Conservation (phyloP, 2,888 invertebrate species). For the Venusia cambrica region DNA sequence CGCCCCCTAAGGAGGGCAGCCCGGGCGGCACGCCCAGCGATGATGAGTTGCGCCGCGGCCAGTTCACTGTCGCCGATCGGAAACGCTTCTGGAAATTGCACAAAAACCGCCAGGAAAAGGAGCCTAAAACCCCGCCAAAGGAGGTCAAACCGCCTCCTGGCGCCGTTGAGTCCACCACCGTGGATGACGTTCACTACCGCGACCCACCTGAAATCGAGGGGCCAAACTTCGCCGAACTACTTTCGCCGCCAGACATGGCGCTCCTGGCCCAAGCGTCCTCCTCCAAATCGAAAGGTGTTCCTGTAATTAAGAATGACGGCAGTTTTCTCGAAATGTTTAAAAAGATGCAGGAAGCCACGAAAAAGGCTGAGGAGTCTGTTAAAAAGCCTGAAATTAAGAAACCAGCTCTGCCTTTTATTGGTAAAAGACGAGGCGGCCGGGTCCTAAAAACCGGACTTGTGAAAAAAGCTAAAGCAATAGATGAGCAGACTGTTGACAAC, state of each 20-base stretch:
- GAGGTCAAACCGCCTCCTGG: constrained; percentile 68
- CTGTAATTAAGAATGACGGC: constrained; percentile 91
- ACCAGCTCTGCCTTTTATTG: constrained; percentile 80
- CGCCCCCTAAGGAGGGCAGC: constrained; percentile 50
- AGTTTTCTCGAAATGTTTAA: constrained; percentile 96
- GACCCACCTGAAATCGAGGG: constrained; percentile 73
- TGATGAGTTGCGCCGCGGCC: constrained; percentile 65
- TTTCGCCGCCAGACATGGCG: constrained; percentile 25
- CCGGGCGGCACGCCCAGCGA: constrained; percentile 53
- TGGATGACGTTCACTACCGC: constrained; percentile 66
- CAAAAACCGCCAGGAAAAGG: constrained; percentile 52
- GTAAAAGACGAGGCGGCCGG: constrained; percentile 92
- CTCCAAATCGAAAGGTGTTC: constrained; percentile 80
- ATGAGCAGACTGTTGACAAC: constrained; percentile 82
- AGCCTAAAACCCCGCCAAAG: constrained; percentile 52
- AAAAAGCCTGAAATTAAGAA: constrained; percentile 65
- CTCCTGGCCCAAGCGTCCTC: constrained; percentile 37
- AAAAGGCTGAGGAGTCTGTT: constrained; percentile 64
- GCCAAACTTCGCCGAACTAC: constrained; percentile 63
- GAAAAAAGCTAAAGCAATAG: constrained; percentile 87
- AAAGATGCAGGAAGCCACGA: constrained; percentile 88
- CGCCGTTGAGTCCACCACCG: constrained; percentile 53
- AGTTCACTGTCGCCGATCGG: constrained; percentile 71
- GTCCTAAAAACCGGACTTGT: constrained; percentile 95
- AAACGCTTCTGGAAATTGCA: constrained; percentile 72